Evolutionary conservation across 2,797 vertebrate species (phyloP).

Genomic region (Lepus oiostolus): DNA sequence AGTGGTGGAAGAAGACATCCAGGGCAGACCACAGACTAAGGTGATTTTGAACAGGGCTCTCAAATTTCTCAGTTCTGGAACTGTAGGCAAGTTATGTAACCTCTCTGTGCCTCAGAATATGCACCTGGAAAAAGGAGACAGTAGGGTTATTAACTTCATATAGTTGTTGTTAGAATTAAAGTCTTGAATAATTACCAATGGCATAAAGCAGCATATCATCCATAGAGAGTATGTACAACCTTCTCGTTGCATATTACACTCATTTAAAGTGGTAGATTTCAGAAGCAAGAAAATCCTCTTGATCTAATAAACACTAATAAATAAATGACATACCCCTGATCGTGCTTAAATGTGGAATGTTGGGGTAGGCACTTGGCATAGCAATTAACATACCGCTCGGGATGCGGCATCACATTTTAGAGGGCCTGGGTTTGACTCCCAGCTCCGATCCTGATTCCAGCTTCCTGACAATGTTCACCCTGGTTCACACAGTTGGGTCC

Average conservation of each 20-base stretch:
- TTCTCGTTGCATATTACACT: neutral
- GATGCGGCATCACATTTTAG: too few relatives aligned
- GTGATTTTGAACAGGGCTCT: neutral
- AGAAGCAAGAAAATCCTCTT: constrained; percentile 47
- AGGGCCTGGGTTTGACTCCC: too few relatives aligned
- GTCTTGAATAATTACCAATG: constrained; percentile 2
- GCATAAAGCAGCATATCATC: neutral
- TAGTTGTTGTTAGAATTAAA: neutral
- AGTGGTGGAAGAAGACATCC: neutral
- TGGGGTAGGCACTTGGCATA: neutral
- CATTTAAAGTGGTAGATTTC: neutral
- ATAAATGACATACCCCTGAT: neutral
- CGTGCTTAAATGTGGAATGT: neutral
- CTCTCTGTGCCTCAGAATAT: neutral
- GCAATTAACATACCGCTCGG: too few relatives aligned
- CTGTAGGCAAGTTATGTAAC: neutral
- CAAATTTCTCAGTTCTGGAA: neutral
- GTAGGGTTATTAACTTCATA: neutral
- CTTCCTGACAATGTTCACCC: too few relatives aligned
- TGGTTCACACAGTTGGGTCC: too few relatives aligned
- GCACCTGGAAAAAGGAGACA: neutral
- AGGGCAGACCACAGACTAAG: neutral
- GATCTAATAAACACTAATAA: neutral
- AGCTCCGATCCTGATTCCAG: too few relatives aligned
- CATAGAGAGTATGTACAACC: neutral